Percentiles rank a stretch among this genome's conserved stretches.
These are phyloP conservation scores for Fregata magnificens DNA, from an alignment of 2,113 vertebrate species.

Conservation along the genomic window DNA sequence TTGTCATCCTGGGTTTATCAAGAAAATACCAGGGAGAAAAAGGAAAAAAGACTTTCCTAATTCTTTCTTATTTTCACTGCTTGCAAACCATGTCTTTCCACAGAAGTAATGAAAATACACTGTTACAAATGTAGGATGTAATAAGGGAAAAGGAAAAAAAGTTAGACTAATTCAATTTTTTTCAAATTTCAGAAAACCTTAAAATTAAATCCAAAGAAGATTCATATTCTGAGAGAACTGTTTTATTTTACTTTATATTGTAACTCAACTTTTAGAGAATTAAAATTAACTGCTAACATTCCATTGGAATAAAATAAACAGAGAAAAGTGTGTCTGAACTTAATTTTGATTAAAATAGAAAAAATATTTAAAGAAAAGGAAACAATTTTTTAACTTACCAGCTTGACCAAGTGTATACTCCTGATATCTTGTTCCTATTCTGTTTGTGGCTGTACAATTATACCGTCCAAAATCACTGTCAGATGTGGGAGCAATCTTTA, in stretches of 20 bases:
- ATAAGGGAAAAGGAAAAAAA: neutral
- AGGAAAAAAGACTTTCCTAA: neutral
- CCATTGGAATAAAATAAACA: neutral
- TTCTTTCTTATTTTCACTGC: neutral
- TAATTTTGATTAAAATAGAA: neutral
- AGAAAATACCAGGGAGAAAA: neutral
- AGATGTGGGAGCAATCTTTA: constrained; percentile 93
- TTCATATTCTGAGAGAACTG: neutral
- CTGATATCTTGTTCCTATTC: constrained; percentile 90
- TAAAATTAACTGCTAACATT: neutral
- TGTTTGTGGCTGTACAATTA: constrained; percentile 95
- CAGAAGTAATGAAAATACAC: neutral
- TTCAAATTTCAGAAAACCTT: neutral
- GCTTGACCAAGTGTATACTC: constrained; percentile 94
- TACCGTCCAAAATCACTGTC: constrained; percentile 95
- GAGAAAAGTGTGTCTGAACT: neutral
- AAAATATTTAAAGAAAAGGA: neutral
- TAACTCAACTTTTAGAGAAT: neutral
- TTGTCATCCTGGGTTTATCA: neutral
- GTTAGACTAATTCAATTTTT: neutral
- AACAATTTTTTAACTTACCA: constrained; percentile 78
- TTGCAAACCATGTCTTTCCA: neutral
- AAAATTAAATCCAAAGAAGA: neutral
- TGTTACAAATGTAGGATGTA: neutral
- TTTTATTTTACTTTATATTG: neutral